Evolutionary conservation across 2,113 vertebrate genomes (phyloP), one percentile per base, ranked within the genome.

Genomic region (Otocyon megalotis): DNA sequence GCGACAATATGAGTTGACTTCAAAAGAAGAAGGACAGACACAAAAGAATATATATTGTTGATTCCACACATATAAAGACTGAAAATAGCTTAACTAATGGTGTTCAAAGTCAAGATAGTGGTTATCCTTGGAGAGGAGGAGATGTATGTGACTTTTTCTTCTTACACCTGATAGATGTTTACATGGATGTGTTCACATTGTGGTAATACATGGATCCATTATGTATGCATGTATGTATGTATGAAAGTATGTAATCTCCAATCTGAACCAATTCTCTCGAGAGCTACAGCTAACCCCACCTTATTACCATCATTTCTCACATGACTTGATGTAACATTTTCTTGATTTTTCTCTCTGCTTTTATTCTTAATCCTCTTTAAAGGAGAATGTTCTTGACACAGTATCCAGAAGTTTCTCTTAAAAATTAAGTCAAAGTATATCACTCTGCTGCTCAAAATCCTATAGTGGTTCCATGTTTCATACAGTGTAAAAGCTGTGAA

Each of bases 1-100:
- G 43, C 54, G 90, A 76, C 3, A 83, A 85, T 22, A 63, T 19
- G 30, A 72, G 58, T n/a, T 5, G 5, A 69, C 79, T 97, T 96
- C n/a, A 94, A 77, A 93, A 88, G 71, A 93, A 89, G 67, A 76
- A 37, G 53, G 32, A 77, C 43, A 84, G 30, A 65, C 58, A n/a
- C 5, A 80, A 65, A 93, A 62, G 16, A 81, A 62, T 86, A 60
- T 35, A 19, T 81, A 76, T 67, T 85, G 8, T 24, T 54, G 56
- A 90, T 76, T 50, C 19, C 5, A 72, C 69, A 72, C 84, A 28
- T 92, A 28, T 60, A 35, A 60, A 43, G 24, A 81, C 30, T 81
- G 15, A 86, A 93, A 74, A 53, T 62, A 86, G 35, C 24, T 67
- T 14, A 60, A 71, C 30, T 56, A 85, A 30, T 80, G 35, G 24